Conservation (phyloP, 1,140 invertebrate genomes). For the Drosophila nasuta region DNA sequence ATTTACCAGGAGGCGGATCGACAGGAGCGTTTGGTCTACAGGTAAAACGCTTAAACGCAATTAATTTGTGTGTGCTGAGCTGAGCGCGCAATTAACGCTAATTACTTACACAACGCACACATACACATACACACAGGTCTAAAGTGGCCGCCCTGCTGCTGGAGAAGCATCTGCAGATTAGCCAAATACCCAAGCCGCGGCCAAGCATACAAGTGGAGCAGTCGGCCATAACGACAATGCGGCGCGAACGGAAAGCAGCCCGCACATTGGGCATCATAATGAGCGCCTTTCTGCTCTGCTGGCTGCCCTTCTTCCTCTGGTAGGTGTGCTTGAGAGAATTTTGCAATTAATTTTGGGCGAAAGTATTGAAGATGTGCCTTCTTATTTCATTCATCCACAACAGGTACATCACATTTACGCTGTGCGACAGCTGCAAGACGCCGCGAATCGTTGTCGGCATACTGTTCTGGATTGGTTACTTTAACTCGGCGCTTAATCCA, state of each 20-base stretch:
- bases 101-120: conserved; percentile 46
- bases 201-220: conserved; percentile 88
- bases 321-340: conserved; percentile 80
- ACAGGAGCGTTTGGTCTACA: conserved; percentile 95
- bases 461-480: conserved; percentile 98
- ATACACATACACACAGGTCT: conserved; percentile 86
- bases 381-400: background rate
- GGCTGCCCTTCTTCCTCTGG: conserved; percentile 98
- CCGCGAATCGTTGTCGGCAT: conserved; percentile 90
- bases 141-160: conserved; percentile 93
- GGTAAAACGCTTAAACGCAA: conserved; percentile 85
- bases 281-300: conserved; percentile 96
- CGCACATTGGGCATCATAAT: conserved; percentile 98
- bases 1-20: conserved; percentile 96
- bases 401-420: conserved; percentile 94
- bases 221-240: conserved; percentile 91
- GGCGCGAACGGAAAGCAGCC: conserved; percentile 96
- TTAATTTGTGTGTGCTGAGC: conserved; percentile 25
- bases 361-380: background rate
- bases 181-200: conserved; percentile 91
- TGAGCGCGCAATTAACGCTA: conserved; percentile 56
- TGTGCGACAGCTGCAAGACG: conserved; percentile 89
- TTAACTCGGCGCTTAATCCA: conserved; percentile 98
- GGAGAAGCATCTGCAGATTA: conserved; percentile 94
- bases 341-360: background rate